A percentile compares a stretch with the other conserved stretches of the same genome.
phyloP scores from a whole-genome alignment of 1,140 invertebrate species.

The Adoxophyes honmai region DNA sequence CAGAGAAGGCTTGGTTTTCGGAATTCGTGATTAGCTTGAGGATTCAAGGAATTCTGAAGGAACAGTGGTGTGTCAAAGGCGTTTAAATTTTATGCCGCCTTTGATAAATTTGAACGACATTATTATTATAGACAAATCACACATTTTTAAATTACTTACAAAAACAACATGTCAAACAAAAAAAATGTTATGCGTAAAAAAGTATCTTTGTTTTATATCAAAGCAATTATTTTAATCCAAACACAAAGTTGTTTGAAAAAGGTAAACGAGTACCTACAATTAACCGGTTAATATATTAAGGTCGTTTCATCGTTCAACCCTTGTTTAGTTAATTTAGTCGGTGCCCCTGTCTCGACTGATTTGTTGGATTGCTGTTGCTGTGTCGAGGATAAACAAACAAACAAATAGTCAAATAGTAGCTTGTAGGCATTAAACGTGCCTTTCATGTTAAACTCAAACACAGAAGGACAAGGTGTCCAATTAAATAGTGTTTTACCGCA shows the following conservation, averaged over 20 bases:
- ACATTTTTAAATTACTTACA: too few species aligned
- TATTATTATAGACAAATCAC: too few species aligned
- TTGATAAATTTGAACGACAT: too few species aligned
- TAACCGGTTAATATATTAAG: constrained; percentile 14
- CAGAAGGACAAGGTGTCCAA: neutral
- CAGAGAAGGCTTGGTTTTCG: too few species aligned
- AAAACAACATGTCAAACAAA: too few species aligned
- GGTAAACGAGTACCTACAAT: constrained; percentile 4
- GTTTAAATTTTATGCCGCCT: too few species aligned
- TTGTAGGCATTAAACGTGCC: neutral
- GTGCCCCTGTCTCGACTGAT: constrained; percentile 14
- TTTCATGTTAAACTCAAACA: neutral
- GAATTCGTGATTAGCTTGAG: too few species aligned
- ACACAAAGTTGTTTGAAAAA: neutral
- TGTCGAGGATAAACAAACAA: constrained; percentile 8
- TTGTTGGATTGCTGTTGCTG: constrained; percentile 14
- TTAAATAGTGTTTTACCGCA: neutral
- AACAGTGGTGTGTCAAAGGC: too few species aligned
- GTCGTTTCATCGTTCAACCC: constrained; percentile 14
- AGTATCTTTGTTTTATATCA: constrained; percentile 6
- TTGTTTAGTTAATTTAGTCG: constrained; percentile 16
- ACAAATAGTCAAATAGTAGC: constrained; percentile 1
- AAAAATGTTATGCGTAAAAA: neutral
- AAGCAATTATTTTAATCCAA: neutral
- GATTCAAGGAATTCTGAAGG: too few species aligned